These are phyloP conservation scores for Nomada goodeniana DNA, from an alignment of 2,888 invertebrate genomes.

Conservation along the genomic window DNA sequence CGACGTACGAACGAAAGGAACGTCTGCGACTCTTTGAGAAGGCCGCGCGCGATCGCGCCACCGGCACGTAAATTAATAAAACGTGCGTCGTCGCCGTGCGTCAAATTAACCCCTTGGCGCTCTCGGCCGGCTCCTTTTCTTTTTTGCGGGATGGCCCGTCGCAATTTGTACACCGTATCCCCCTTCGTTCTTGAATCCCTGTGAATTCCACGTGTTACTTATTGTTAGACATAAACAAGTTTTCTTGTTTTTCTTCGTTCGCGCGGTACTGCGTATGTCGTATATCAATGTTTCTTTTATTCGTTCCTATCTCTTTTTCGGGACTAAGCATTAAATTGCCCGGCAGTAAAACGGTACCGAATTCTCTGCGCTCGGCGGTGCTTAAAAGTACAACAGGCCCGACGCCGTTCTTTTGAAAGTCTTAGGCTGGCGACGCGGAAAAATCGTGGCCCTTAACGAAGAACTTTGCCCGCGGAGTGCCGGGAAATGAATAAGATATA, in stretches of 20 bases:
- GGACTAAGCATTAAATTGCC: no score
- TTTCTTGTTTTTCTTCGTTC: no score
- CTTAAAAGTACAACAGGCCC: no score
- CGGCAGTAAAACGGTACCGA: no score
- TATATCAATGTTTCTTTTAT: no score
- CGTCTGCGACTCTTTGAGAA: constrained; percentile 63
- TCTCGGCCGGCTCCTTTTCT: constrained; percentile 26
- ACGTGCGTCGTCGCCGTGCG: constrained; percentile 52
- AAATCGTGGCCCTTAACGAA: no score
- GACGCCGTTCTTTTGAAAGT: no score
- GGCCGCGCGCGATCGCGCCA: constrained; percentile 49
- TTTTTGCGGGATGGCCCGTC: constrained; percentile 28
- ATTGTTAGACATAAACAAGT: no score
- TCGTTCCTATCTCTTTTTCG: no score
- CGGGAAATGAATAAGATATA: background rate
- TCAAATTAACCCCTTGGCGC: constrained; percentile 64
- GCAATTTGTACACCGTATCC: constrained; percentile 49
- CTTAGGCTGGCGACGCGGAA: no score
- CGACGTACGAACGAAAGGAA: constrained; percentile 67
- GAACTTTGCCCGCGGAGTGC: background rate
- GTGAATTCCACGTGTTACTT: background rate
- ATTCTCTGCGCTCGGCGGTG: no score
- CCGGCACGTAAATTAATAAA: constrained; percentile 72
- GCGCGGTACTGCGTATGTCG: no score
- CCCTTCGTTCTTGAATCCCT: background rate